These are phyloP conservation scores for Shinisaurus crocodilurus DNA, from an alignment of 2,113 vertebrate species.

Conservation along the genomic window DNA sequence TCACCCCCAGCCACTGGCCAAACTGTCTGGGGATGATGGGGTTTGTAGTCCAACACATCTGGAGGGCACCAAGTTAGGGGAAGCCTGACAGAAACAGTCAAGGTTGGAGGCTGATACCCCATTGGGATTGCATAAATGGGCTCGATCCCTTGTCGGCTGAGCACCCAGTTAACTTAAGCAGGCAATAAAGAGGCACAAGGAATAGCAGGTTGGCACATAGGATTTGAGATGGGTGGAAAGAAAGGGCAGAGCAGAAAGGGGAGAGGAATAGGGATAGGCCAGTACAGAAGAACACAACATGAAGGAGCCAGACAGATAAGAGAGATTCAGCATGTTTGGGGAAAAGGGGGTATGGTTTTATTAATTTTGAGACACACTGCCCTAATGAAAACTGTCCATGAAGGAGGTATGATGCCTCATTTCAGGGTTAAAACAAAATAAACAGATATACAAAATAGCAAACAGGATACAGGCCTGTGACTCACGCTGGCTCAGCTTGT, in stretches of 20 bases:
- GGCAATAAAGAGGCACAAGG: background rate
- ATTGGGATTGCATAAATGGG: background rate
- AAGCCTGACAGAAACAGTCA: too few species aligned
- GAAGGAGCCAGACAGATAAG: background rate
- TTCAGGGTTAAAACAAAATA: background rate
- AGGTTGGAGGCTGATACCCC: background rate
- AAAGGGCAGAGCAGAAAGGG: background rate
- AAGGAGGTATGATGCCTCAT: background rate
- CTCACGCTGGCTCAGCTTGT: too few species aligned
- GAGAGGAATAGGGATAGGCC: background rate
- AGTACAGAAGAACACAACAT: background rate
- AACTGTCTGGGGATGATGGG: too few species aligned
- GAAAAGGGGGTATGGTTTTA: background rate
- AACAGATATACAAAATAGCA: background rate
- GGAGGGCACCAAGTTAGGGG: too few species aligned
- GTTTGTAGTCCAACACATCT: background rate
- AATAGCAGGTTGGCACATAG: background rate
- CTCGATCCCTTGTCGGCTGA: background rate
- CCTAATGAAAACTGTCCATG: background rate
- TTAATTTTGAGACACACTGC: background rate
- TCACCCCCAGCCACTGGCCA: too few species aligned
- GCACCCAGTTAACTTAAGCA: background rate
- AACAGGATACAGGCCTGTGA: too few species aligned
- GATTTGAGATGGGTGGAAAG: background rate
- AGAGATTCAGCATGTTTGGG: background rate